Evolutionary conservation across 1,140 invertebrate genomes (phyloP), one percentile per base, ranked within the genome.

Genomic region (Heliconius hermathena): DNA sequence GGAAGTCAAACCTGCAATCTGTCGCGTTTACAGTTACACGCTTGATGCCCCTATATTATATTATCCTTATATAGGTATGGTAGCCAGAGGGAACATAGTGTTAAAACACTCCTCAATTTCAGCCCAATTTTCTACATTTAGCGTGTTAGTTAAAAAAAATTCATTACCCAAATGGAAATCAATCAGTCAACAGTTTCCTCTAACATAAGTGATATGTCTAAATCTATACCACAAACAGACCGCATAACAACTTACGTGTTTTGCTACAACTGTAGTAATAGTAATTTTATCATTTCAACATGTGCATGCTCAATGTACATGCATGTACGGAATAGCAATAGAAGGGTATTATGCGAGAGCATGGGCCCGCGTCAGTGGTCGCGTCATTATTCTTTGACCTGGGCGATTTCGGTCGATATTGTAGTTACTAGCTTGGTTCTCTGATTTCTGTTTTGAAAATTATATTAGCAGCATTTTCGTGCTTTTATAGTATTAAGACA

Each of bases 341-440:
- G 36, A 70, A 16, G 60, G 60, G 57, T 71, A 76, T 76, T 76
- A 76, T 60, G 74, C 52, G 52, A 54, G 74, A 26, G 57, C 74
- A 76, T 60, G 74, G 38, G 57, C 22, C 57, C 18, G 26, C 74
- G 74, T 20, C 74, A 46, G 41, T 46, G 46, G 74, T 76, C 57
- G 22, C 74, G 60, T 76, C 57, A 76, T 76, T 76, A 76, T 66
- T 36, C 9, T 38, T 22, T 76, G 74, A 76, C 74, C 74, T 66
- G 74, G 60, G n/a, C 74, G 41, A 46, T 76, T 11, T 57, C n/a
- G 66, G 41, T 36, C 11, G 18, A 71, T 76, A 49, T 33, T 46
- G 57, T 76, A 36, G 33, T 36, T 20, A 38, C 33, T 38, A 11
- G 33, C 36, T 71, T 33, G 16, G 4, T 38, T 36, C 29, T 71